Evolutionary conservation across 2,797 vertebrate genomes (phyloP).

Genomic region (Astyanax mexicanus): DNA sequence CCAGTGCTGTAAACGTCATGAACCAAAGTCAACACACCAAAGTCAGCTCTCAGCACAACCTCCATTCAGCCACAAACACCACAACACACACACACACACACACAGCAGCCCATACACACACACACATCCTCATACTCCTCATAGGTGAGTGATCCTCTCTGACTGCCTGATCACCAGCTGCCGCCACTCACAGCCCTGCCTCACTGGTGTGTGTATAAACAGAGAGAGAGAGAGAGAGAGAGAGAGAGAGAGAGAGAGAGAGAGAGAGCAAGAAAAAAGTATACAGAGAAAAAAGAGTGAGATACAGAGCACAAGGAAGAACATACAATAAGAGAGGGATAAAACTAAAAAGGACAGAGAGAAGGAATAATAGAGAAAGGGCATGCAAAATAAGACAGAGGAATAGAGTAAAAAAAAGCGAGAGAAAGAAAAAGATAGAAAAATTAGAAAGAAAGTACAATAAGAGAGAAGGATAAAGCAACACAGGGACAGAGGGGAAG

Average conservation of each 20-base stretch:
- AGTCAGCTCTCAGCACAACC: conserved; percentile 4
- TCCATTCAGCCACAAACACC: neutral
- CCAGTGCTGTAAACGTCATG: conserved; percentile 48
- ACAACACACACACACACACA: neutral
- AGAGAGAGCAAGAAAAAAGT: neutral
- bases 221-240: neutral
- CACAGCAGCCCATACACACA: conserved; percentile 8
- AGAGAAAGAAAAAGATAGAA: neutral
- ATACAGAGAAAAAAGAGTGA: conserved; percentile 22
- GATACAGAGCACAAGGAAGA: neutral
- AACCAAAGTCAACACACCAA: neutral
- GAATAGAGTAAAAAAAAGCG: neutral
- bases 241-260: neutral
- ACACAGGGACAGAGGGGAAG: no score
- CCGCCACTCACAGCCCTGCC: conserved; percentile 21
- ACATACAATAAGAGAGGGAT: neutral
- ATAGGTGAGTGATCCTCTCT: conserved; percentile 3
- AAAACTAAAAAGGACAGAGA: neutral
- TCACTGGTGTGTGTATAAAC: conserved; percentile 40
- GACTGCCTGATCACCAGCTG: conserved; percentile 19
- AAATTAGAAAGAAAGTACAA: neutral
- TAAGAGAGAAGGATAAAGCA: neutral
- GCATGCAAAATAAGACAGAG: neutral
- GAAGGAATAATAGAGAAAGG: neutral
- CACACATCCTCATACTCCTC: neutral